Base-by-base conservation (phyloP, 2,797 vertebrate species). In the Chrysocyon brachyurus region DNA sequence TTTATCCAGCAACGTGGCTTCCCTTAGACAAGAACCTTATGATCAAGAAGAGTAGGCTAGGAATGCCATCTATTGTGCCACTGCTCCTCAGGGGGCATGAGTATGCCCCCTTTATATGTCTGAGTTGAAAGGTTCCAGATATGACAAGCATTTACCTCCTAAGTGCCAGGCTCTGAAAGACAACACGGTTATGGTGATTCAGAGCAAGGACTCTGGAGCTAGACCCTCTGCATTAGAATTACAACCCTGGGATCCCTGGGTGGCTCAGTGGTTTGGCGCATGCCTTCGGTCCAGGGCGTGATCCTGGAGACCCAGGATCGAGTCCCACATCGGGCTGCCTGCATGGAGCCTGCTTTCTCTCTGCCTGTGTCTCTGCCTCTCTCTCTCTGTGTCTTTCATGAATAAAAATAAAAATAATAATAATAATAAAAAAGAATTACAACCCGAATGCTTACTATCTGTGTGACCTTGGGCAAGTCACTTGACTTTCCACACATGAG, bases 401-500 rank as follows among this genome's bases (percentile, higher is more conserved):
- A 46, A 46, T 46, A 46, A 7, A 46, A 40, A 40, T 40, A 40
- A 40, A 1, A 40, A 46, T 46, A 46, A 46, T 1, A 46, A 46
- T 46, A 46, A 46, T 40, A 40, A 40, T 1, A 46, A 46, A 46
- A 46, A 46, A 21, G 64, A 93, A 75, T 77, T 91, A 46, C 14
- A 19, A 95, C 61, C 15, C 40, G 28, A 92, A 83, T 8, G 63
- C 36, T 68, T 57, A 64, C 16, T 52, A 64, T 61, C 36, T 78
- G 66, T 82, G 70, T 85, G 70, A 90, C 40, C n/a, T n/a, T 17
- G 57, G 75, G 59, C 64, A 72, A 81, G 66, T 89, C 52, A 52
- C 36, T 26, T 78, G 73, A 61, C 36, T 87, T 81, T 73, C 91
- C 84, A 64, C 49, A n/a, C 66, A 70, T 94, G 59, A 63, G 59